Percentiles rank a stretch among this genome's conserved stretches.
Conservation (phyloP, 2,113 vertebrate species). For the Procapra przewalskii region DNA sequence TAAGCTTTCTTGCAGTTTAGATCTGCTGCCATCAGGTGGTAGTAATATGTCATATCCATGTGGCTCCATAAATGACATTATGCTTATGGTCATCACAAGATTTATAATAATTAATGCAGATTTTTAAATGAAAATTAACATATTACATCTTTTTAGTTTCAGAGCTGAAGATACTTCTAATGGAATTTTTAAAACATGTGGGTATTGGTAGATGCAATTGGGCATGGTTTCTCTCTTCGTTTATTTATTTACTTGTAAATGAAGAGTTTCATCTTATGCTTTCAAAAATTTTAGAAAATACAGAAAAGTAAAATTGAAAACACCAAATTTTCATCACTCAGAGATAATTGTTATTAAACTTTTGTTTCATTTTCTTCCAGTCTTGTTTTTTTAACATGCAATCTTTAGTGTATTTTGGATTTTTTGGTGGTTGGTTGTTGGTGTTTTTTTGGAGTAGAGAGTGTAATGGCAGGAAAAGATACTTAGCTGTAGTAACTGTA, state of each 20-base stretch:
- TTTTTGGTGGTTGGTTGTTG: neutral
- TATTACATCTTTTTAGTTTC: neutral
- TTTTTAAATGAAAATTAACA: slow-evolving; percentile 4
- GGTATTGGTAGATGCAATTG: neutral
- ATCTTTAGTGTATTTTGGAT: slow-evolving; percentile 5
- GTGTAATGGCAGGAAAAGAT: neutral
- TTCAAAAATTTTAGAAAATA: slow-evolving; percentile 20
- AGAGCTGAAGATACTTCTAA: neutral
- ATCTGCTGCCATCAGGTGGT: slow-evolving; percentile 62
- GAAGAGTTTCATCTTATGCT: neutral
- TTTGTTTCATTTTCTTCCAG: slow-evolving; percentile 33
- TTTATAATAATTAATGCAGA: neutral
- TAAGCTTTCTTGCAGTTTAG: slow-evolving; percentile 52
- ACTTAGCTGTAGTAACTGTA: neutral
- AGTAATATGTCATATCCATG: slow-evolving; percentile 35
- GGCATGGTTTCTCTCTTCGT: neutral
- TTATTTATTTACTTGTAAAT: neutral
- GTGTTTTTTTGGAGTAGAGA: neutral
- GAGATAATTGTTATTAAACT: neutral
- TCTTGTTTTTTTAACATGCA: neutral
- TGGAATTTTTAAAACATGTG: slow-evolving; percentile 31
- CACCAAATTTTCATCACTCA: slow-evolving; percentile 3
- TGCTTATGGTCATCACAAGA: neutral
- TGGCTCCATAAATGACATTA: neutral
- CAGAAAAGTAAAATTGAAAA: slow-evolving; percentile 14